Conservation (phyloP, 1,140 invertebrate genomes). For the Orussus abietinus region DNA sequence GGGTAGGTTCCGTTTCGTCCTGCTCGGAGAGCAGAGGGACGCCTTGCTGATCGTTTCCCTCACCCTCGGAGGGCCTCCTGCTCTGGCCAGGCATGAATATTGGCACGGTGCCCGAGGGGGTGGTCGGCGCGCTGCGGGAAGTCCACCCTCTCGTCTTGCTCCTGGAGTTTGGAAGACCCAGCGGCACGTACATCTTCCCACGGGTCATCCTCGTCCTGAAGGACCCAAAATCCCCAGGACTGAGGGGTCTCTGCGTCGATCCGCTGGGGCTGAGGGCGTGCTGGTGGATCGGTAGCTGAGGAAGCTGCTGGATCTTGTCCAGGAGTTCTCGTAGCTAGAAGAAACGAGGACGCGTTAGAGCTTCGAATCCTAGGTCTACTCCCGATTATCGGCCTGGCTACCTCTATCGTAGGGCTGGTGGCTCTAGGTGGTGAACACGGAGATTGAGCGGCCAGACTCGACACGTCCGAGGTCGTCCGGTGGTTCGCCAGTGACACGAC, state of each 20-base stretch:
- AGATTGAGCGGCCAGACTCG: slow-evolving; percentile 60
- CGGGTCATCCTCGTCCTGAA: slow-evolving; percentile 31
- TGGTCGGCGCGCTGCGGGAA: slow-evolving; percentile 71
- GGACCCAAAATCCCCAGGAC: slow-evolving; percentile 16
- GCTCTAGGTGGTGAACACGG: slow-evolving; percentile 72
- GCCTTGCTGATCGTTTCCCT: slow-evolving; percentile 40
- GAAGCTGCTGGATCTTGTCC: slow-evolving; percentile 66
- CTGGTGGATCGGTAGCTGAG: slow-evolving; percentile 41
- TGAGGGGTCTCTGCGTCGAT: slow-evolving; percentile 3
- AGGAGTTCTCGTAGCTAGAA: slow-evolving; percentile 58
- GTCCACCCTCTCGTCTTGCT: slow-evolving; percentile 59
- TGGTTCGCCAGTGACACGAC: slow-evolving; percentile 53
- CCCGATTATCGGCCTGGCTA: no score
- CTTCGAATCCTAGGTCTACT: no score
- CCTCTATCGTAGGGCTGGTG: slow-evolving; percentile 71
- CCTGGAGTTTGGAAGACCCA: slow-evolving; percentile 37
- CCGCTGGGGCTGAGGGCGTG: slow-evolving; percentile 32
- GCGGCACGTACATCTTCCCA: slow-evolving; percentile 46
- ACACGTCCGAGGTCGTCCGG: slow-evolving; percentile 63
- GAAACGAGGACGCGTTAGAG: no score
- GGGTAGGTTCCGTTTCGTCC: slow-evolving; percentile 32
- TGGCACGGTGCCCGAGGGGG: slow-evolving; percentile 59
- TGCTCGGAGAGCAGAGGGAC: slow-evolving; percentile 48
- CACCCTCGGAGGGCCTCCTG: slow-evolving; percentile 37
- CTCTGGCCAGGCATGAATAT: slow-evolving; percentile 42